Conservation (phyloP, 2,797 vertebrate genomes). For the Ctenochaetus hawaiiensis region DNA sequence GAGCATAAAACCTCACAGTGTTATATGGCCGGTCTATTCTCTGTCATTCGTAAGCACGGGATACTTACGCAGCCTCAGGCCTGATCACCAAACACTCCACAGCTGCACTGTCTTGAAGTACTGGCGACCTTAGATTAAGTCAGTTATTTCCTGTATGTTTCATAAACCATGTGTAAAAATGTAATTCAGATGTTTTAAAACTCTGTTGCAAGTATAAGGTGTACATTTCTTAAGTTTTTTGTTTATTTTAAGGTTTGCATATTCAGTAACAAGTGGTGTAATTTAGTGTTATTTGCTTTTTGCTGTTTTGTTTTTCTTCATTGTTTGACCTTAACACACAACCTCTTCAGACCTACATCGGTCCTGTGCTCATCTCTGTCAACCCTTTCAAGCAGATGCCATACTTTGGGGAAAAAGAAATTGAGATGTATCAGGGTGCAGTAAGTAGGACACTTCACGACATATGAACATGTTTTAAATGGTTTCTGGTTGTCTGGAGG, state of each 20-base stretch:
- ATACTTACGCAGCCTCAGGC: slow-evolving; percentile 64
- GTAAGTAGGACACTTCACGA: slow-evolving; percentile 86
- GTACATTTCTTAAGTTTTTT: neutral
- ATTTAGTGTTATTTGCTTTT: slow-evolving; percentile 2
- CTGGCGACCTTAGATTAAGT: slow-evolving; percentile 27
- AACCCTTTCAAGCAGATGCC: slow-evolving; percentile 99
- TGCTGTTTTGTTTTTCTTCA: slow-evolving; percentile 5
- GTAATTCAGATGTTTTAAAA: slow-evolving; percentile 30
- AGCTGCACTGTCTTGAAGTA: slow-evolving; percentile 47
- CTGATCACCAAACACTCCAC: slow-evolving; percentile 51
- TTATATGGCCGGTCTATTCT: slow-evolving; percentile 63
- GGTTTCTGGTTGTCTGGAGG: slow-evolving; percentile 17
- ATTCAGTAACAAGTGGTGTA: neutral
- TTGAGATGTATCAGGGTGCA: slow-evolving; percentile 99
- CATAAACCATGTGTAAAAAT: slow-evolving; percentile 11
- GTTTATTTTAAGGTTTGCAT: neutral
- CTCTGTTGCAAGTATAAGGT: neutral
- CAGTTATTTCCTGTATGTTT: slow-evolving; percentile 34
- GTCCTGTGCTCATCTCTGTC: slow-evolving; percentile 96
- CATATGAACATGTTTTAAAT: neutral
- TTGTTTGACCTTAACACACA: slow-evolving; percentile 83
- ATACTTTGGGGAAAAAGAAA: slow-evolving; percentile 97
- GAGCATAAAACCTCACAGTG: slow-evolving; percentile 73
- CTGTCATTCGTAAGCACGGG: slow-evolving; percentile 67
- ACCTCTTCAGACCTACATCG: slow-evolving; percentile 93